Conservation (phyloP, 2,888 invertebrate species). For the Cheilosia impressa region DNA sequence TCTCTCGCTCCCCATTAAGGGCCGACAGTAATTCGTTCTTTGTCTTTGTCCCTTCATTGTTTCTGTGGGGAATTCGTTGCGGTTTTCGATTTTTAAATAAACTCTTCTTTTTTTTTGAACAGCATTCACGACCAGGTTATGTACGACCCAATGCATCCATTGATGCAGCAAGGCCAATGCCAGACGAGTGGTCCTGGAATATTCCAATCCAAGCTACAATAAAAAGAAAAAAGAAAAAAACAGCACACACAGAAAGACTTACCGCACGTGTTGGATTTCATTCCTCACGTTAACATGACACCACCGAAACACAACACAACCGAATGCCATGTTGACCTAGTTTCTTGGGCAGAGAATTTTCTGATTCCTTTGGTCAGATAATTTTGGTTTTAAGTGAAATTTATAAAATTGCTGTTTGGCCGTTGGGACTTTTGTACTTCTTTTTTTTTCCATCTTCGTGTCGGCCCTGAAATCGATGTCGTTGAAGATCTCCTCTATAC, state of each 20-base stretch:
- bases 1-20: conserved; percentile 29
- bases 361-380: conserved; percentile 66
- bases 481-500: not conserved
- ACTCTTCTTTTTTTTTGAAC: conserved; percentile 26
- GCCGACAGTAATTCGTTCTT: conserved; percentile 18
- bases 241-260: conserved; percentile 4
- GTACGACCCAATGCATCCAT: conserved; percentile 10
- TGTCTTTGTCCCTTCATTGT: conserved; percentile 29
- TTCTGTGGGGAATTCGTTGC: conserved; percentile 31
- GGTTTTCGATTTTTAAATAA: conserved; percentile 51
- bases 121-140: not conserved
- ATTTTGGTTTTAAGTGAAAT: conserved; percentile 67
- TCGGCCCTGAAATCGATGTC: conserved; percentile 53
- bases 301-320: conserved; percentile 51
- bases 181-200: conserved; percentile 54
- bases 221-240: conserved; percentile 16
- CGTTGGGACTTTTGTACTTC: conserved; percentile 47
- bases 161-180: conserved; percentile 62
- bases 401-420: conserved; percentile 67
- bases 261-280: conserved; percentile 69
- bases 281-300: conserved; percentile 74
- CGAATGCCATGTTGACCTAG: conserved; percentile 71
- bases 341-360: conserved; percentile 53
- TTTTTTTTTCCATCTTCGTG: conserved; percentile 12
- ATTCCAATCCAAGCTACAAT: not conserved